These are phyloP conservation scores for Callaeas wilsoni DNA, from an alignment of 2,113 vertebrate species.

Conservation along the genomic window DNA sequence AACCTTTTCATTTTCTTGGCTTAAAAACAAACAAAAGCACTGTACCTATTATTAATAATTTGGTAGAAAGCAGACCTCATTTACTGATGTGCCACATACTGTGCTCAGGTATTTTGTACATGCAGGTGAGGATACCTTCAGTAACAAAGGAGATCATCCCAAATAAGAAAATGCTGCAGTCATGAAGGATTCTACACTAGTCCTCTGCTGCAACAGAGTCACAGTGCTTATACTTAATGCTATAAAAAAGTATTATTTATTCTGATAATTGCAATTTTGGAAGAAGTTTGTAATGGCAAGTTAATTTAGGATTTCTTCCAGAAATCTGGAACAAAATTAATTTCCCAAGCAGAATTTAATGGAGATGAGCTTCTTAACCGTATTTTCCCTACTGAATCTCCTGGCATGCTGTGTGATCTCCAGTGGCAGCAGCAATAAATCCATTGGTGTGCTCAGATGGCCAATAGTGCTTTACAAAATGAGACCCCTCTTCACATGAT, in stretches of 20 bases:
- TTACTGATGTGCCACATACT: not conserved
- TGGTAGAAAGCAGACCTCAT: not conserved
- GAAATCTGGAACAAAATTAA: conserved; percentile 1
- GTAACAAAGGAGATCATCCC: not conserved
- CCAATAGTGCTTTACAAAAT: not conserved
- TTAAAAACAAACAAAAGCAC: not conserved
- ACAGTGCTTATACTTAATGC: not conserved
- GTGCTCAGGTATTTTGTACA: not conserved
- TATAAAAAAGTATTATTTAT: not conserved
- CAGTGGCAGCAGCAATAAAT: not conserved
- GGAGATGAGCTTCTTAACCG: not conserved
- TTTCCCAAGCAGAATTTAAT: not conserved
- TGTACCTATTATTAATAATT: not conserved
- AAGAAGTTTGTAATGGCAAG: not conserved
- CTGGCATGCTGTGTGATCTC: not conserved
- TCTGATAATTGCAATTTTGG: not conserved
- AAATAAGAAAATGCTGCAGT: not conserved
- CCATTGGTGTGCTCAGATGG: not conserved
- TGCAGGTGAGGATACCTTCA: not conserved
- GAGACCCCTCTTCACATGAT: not conserved
- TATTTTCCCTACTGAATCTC: not conserved
- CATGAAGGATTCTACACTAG: not conserved
- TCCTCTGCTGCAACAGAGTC: not conserved
- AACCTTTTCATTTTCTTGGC: not conserved
- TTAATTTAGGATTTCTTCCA: not conserved